Percentiles rank a stretch among this genome's conserved stretches.
These are phyloP conservation scores for Florisuga fusca DNA, from an alignment of 2,797 vertebrate species.

Conservation along the genomic window DNA sequence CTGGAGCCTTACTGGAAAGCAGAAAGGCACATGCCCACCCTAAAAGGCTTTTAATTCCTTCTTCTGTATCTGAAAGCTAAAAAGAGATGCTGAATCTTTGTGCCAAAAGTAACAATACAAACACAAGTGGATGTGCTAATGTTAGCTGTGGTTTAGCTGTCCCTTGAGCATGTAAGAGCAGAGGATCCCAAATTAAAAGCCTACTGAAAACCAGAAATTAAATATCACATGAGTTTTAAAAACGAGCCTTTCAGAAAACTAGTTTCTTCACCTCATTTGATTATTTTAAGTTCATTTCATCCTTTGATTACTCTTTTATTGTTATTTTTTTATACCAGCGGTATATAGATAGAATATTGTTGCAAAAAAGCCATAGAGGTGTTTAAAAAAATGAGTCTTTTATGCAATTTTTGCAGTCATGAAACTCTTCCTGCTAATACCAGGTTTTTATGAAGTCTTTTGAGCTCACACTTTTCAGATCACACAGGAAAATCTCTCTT, in stretches of 20 bases:
- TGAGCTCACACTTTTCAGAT: background rate
- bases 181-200: background rate
- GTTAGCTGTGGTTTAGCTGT: background rate
- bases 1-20: background rate
- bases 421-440: background rate
- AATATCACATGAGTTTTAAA: background rate
- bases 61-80: background rate
- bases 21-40: background rate
- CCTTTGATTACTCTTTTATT: background rate
- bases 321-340: background rate
- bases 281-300: background rate
- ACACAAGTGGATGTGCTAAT: background rate
- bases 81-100: background rate
- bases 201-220: background rate
- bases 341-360: background rate
- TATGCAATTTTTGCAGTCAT: background rate
- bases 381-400: constrained; percentile 11
- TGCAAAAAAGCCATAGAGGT: background rate
- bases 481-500: background rate
- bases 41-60: background rate
- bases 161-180: background rate
- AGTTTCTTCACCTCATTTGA: background rate
- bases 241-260: background rate
- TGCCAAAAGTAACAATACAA: background rate
- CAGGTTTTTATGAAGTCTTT: background rate